Evolutionary conservation across 92 coral and sea anemone species (phyloP).

Genomic region (Phenganax marumi): DNA sequence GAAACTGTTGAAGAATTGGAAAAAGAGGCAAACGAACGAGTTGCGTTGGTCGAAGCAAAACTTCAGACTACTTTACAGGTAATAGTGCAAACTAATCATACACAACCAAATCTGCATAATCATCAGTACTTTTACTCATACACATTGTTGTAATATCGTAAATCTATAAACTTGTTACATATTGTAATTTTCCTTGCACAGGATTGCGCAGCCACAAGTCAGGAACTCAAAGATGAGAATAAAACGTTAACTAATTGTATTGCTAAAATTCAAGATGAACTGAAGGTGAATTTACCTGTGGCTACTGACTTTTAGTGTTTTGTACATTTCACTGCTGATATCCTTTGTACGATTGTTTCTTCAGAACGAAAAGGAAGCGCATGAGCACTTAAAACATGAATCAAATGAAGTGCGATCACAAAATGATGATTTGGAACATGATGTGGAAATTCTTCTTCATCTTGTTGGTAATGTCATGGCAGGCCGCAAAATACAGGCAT

Average conservation of each 20-base stretch:
- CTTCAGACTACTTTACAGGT: slow-evolving; percentile 69
- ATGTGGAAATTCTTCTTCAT: slow-evolving; percentile 76
- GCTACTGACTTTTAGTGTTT: not conserved
- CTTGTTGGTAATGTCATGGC: slow-evolving; percentile 93
- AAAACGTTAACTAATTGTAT: not conserved
- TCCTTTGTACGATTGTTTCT: not conserved
- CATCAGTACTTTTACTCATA: not conserved
- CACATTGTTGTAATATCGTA: not conserved
- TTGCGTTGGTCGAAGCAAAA: slow-evolving; percentile 83
- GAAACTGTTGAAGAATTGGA: slow-evolving; percentile 99
- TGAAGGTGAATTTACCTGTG: not conserved
- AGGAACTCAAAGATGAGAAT: not conserved
- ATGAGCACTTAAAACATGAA: slow-evolving; percentile 65
- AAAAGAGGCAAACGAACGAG: slow-evolving; percentile 92
- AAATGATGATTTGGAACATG: slow-evolving; percentile 86
- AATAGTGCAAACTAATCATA: slow-evolving; percentile 57
- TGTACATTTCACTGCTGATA: not conserved
- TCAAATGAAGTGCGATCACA: slow-evolving; percentile 72
- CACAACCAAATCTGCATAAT: slow-evolving; percentile 6
- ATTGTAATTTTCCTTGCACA: not conserved
- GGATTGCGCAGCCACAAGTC: not conserved
- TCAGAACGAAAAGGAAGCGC: slow-evolving; percentile 76
- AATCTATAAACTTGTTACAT: not conserved
- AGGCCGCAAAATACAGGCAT: slow-evolving; percentile 96
- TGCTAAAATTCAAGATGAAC: not conserved